Evolutionary conservation across 2,797 vertebrate species (phyloP).

Genomic region (Enteromius radiatus): DNA sequence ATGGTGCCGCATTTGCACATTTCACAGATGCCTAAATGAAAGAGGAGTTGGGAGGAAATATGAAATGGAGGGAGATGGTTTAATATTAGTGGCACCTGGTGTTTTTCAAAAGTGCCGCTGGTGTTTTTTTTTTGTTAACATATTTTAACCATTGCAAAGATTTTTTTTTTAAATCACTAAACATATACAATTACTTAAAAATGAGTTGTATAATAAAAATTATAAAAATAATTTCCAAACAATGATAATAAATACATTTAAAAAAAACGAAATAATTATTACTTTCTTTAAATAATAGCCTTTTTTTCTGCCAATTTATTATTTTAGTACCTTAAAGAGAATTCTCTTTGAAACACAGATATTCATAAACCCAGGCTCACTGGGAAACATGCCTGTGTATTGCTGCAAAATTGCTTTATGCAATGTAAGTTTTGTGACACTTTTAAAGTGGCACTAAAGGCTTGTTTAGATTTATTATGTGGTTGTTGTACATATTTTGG

Average conservation of each 20-base stretch:
- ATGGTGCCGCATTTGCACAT: neutral
- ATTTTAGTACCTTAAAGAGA: neutral
- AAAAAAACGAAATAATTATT: neutral
- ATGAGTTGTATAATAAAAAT: neutral
- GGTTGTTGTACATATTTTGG: neutral
- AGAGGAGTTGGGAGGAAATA: neutral
- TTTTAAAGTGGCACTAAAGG: neutral
- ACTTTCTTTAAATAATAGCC: too few species aligned
- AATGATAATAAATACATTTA: neutral
- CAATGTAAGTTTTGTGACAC: neutral
- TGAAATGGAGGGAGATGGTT: neutral
- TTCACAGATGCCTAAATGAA: conserved; percentile 19
- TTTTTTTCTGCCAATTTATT: neutral
- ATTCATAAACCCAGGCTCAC: neutral
- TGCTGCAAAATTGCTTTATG: neutral
- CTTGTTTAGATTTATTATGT: neutral
- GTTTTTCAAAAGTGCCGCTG: neutral
- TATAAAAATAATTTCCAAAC: neutral
- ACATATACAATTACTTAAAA: neutral
- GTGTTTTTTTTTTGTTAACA: neutral
- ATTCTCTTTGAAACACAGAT: neutral
- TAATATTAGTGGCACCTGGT: neutral
- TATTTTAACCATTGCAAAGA: neutral
- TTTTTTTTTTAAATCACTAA: too few species aligned
- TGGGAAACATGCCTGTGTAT: neutral